A percentile compares a stretch with the other conserved stretches of the same genome.
These are phyloP conservation scores for Salarias fasciatus DNA, from an alignment of 2,797 vertebrate genomes.

Conservation along the genomic window DNA sequence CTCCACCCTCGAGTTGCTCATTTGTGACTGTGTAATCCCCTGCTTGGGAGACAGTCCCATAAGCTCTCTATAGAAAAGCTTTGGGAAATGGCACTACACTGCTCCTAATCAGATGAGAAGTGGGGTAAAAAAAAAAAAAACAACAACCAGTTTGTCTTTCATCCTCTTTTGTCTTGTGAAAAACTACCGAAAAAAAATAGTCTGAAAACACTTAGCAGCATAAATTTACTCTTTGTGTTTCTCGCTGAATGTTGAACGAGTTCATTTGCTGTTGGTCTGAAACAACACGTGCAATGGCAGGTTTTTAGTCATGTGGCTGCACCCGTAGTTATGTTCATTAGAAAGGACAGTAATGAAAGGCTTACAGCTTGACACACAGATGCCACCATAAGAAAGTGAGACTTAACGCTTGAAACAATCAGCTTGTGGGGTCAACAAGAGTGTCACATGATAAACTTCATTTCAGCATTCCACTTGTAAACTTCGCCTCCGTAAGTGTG, in stretches of 20 bases:
- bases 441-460: background rate
- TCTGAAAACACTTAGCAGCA: conserved; percentile 3
- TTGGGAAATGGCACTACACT: background rate
- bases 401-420: background rate
- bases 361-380: background rate
- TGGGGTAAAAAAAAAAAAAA: too few relatives aligned
- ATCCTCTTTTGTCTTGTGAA: conserved; percentile 5
- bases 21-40: conserved; percentile 20
- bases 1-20: conserved; percentile 1
- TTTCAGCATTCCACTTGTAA: too few relatives aligned
- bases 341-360: conserved; percentile 4
- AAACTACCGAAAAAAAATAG: background rate
- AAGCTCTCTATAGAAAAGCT: conserved; percentile 1
- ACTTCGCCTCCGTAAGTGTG: too few relatives aligned
- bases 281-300: too few relatives aligned
- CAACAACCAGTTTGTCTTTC: conserved; percentile 6
- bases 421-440: background rate
- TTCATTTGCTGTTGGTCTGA: conserved; percentile 4
- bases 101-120: background rate
- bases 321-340: background rate
- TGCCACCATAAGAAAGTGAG: background rate
- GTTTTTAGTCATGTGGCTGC: too few relatives aligned
- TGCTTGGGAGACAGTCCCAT: conserved; percentile 5
- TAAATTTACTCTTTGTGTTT: background rate
- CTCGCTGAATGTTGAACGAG: background rate